Evolutionary conservation across 1,140 invertebrate species (phyloP).

Genomic region (Metopolophium dirhodum): DNA sequence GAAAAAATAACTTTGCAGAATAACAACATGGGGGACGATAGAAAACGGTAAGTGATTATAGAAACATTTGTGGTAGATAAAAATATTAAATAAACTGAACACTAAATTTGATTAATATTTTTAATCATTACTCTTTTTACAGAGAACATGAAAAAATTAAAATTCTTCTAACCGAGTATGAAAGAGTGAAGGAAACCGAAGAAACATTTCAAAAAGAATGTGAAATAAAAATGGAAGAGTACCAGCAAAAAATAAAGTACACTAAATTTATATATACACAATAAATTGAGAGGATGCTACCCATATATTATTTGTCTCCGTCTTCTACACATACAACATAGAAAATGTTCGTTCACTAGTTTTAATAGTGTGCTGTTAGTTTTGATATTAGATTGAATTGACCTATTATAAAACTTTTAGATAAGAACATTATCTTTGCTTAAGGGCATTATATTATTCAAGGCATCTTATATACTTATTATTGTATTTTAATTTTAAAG

Average conservation of each 20-base stretch:
- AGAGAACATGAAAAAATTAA: slow-evolving; percentile 51
- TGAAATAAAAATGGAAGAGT: slow-evolving; percentile 51
- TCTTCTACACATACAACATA: too few species aligned
- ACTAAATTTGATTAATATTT: neutral
- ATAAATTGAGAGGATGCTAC: too few species aligned
- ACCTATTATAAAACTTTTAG: too few species aligned
- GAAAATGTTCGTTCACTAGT: too few species aligned
- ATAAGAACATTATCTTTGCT: too few species aligned
- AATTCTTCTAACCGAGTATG: slow-evolving; percentile 43
- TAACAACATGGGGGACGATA: slow-evolving; percentile 2
- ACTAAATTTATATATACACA: neutral
- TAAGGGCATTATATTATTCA: too few species aligned
- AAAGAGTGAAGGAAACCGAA: slow-evolving; percentile 49
- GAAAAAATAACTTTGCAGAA: neutral
- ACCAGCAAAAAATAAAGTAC: slow-evolving; percentile 52
- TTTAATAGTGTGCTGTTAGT: too few species aligned
- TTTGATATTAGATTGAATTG: too few species aligned
- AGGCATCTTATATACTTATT: too few species aligned
- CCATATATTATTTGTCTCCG: too few species aligned
- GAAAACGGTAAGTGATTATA: slow-evolving; percentile 11
- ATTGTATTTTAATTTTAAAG: too few species aligned
- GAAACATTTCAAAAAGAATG: slow-evolving; percentile 57
- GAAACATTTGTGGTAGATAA: neutral
- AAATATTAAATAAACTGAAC: neutral
- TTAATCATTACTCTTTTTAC: neutral